A percentile compares a stretch with the other conserved stretches of the same genome.
These are phyloP conservation scores for Apis dorsata DNA, from an alignment of 1,140 invertebrate genomes.

Conservation along the genomic window DNA sequence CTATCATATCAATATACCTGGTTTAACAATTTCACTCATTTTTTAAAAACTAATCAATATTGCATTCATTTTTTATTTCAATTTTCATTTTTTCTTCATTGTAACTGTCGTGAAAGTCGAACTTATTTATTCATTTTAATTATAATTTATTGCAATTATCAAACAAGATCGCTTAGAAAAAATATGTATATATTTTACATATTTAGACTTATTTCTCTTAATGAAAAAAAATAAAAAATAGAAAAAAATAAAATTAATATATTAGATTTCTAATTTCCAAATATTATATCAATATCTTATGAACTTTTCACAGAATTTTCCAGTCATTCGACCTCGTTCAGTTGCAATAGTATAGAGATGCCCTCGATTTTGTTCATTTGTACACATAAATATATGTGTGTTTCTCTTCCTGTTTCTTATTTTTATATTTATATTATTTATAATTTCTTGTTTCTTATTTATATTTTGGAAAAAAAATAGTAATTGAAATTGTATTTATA, in stretches of 20 bases:
- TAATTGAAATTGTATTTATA: neutral
- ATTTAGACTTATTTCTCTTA: neutral
- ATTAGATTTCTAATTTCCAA: neutral
- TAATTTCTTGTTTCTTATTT: neutral
- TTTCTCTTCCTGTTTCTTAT: neutral
- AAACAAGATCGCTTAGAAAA: neutral
- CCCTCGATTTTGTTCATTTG: slow-evolving; percentile 43
- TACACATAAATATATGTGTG: neutral
- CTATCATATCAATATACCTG: neutral
- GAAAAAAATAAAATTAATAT: slow-evolving; percentile 8
- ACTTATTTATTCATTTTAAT: too few species aligned
- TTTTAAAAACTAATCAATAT: neutral
- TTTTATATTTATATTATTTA: neutral
- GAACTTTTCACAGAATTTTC: slow-evolving; percentile 52
- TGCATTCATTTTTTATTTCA: too few species aligned
- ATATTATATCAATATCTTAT: slow-evolving; percentile 21
- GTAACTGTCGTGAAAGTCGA: too few species aligned
- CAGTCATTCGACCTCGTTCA: slow-evolving; percentile 65
- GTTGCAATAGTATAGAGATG: slow-evolving; percentile 36
- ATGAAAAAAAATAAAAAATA: neutral
- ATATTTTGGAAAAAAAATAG: neutral
- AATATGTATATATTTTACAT: neutral
- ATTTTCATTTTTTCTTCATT: too few species aligned
- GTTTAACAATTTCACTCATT: neutral
- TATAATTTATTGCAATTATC: neutral